These are phyloP conservation scores for Armadillidium nasatum DNA, from an alignment of 1,140 invertebrate genomes.

Conservation along the genomic window DNA sequence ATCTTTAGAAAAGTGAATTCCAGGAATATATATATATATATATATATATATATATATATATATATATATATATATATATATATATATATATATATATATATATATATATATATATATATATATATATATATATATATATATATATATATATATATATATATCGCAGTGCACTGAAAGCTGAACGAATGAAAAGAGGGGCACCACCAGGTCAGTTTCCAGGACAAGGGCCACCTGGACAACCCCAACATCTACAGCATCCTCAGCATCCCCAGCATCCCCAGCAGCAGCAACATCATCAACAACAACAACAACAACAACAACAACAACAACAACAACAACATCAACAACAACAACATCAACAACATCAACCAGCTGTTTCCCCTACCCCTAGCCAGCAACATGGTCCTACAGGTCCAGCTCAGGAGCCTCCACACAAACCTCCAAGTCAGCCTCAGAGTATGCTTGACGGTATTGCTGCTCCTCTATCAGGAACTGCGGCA, in stretches of 20 bases:
- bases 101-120: too few relatives aligned
- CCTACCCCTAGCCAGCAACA: not conserved
- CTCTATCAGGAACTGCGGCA: conserved; percentile 17
- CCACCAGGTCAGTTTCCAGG: not conserved
- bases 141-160: too few relatives aligned
- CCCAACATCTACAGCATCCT: not conserved
- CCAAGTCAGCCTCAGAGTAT: conserved; percentile 30
- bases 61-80: too few relatives aligned
- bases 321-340: conserved; percentile 9
- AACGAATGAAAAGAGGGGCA: conserved; percentile 9
- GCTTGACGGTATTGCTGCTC: conserved; percentile 28
- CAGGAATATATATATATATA: too few relatives aligned
- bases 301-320: conserved; percentile 4
- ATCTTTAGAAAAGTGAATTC: too few relatives aligned
- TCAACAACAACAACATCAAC: not conserved
- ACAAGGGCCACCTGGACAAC: conserved; percentile 17
- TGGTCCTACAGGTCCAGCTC: not conserved
- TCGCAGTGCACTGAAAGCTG: conserved; percentile 21
- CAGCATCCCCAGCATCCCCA: not conserved
- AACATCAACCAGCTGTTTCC: conserved; percentile 14
- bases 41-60: too few relatives aligned
- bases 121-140: too few relatives aligned
- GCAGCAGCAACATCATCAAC: not conserved
- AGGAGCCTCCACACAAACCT: conserved; percentile 22
- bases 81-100: too few relatives aligned